These are phyloP conservation scores for Tenebrio molitor DNA, from an alignment of 1,140 invertebrate species.

Conservation along the genomic window DNA sequence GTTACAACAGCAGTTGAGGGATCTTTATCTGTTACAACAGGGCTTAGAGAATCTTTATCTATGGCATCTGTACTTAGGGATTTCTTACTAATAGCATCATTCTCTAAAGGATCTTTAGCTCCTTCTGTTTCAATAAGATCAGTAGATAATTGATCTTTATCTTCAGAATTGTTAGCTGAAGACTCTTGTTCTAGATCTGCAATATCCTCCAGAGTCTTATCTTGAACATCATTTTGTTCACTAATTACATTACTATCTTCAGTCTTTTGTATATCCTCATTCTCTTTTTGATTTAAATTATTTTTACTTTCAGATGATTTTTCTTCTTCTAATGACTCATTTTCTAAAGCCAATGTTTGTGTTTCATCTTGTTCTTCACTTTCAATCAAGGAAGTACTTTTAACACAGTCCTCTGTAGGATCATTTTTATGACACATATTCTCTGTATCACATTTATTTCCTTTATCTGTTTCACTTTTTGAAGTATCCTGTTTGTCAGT, in stretches of 20 bases:
- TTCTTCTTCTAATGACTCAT: not conserved
- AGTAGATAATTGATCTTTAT: no score
- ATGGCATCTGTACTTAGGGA: no score
- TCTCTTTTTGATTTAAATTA: conserved; percentile 3
- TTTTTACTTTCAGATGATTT: not conserved
- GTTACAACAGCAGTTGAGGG: not conserved
- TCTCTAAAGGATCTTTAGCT: no score
- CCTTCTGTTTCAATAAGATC: no score
- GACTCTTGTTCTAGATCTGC: no score
- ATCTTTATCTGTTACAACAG: not conserved
- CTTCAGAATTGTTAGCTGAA: no score
- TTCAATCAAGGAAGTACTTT: not conserved
- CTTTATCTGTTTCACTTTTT: not conserved
- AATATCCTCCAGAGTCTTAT: no score
- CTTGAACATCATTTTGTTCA: no score
- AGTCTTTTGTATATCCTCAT: not conserved
- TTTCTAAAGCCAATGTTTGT: not conserved
- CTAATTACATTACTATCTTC: conserved; percentile 1
- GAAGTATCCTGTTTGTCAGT: no score
- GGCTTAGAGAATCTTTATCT: not conserved
- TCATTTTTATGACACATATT: not conserved
- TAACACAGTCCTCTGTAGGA: not conserved
- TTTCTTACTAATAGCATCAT: no score
- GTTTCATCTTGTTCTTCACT: conserved; percentile 9
- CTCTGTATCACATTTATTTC: not conserved